Evolutionary conservation across 1,140 invertebrate species (phyloP).

Genomic region (Micrasema minimum): DNA sequence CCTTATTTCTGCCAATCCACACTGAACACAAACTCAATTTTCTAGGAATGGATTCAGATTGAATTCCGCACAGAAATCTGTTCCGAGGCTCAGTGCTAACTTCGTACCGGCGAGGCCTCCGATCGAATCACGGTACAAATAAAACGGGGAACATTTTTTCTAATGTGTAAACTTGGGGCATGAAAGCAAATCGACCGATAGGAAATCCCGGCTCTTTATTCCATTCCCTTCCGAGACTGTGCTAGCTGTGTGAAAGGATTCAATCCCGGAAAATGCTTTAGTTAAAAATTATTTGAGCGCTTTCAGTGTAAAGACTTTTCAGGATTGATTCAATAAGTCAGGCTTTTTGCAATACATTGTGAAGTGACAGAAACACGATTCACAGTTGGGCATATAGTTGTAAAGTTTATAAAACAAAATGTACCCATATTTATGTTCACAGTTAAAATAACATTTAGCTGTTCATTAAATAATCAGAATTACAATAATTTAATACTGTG

Average conservation of each 20-base stretch:
- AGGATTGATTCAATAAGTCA: not conserved
- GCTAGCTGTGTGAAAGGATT: slow-evolving; percentile 5
- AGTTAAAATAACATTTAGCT: no score
- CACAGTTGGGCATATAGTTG: no score
- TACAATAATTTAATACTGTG: no score
- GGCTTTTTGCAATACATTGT: not conserved
- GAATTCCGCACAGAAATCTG: slow-evolving; percentile 30
- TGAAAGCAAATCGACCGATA: slow-evolving; percentile 22
- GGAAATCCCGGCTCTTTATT: slow-evolving; percentile 7
- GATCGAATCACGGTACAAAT: slow-evolving; percentile 33
- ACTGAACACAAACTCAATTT: slow-evolving; percentile 39
- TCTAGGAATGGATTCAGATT: slow-evolving; percentile 32
- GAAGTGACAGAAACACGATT: no score
- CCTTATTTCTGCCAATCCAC: no score
- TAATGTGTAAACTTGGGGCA: slow-evolving; percentile 28
- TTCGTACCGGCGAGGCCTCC: slow-evolving; percentile 22
- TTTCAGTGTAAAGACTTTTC: not conserved
- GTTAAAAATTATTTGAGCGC: slow-evolving; percentile 16
- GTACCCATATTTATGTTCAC: no score
- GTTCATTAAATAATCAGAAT: no score
- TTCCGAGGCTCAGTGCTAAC: slow-evolving; percentile 10
- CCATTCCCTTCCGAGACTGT: not conserved
- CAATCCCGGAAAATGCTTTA: slow-evolving; percentile 14
- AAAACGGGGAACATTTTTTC: slow-evolving; percentile 30
- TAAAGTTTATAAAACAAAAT: no score